These are phyloP conservation scores for Leptosomus discolor DNA, from an alignment of 2,113 vertebrate species.

Conservation along the genomic window DNA sequence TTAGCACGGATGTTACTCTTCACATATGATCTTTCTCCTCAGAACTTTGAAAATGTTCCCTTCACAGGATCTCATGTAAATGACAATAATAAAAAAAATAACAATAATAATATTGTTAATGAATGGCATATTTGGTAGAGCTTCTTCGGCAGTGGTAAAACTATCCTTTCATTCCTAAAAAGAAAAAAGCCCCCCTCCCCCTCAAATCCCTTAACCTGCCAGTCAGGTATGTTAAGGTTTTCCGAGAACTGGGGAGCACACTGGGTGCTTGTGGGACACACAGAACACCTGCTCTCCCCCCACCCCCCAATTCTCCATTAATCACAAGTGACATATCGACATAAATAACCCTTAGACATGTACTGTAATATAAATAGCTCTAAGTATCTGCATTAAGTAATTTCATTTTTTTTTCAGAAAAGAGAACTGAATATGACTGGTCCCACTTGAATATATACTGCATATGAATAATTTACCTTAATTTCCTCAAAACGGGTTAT, in stretches of 20 bases:
- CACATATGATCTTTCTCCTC: not conserved
- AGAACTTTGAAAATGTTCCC: not conserved
- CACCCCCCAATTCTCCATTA: not conserved
- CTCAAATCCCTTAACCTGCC: too few species aligned
- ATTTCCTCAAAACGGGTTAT: not conserved
- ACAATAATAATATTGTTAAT: too few species aligned
- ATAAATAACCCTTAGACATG: not conserved
- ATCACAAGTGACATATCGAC: not conserved
- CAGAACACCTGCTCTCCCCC: not conserved
- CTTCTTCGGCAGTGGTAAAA: not conserved
- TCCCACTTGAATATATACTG: not conserved
- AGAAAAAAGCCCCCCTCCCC: not conserved
- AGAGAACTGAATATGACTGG: not conserved
- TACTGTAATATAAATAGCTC: not conserved
- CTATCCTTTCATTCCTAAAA: too few species aligned
- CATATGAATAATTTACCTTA: not conserved
- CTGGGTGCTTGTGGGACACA: not conserved
- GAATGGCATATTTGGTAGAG: not conserved
- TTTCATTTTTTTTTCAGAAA: not conserved
- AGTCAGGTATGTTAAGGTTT: too few species aligned
- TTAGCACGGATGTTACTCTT: not conserved
- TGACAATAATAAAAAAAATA: not conserved
- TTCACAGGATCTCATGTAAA: not conserved
- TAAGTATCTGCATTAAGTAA: not conserved
- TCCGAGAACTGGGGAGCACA: not conserved